Conservation (phyloP, 2,797 vertebrate genomes). For the Sparidentex hasta region DNA sequence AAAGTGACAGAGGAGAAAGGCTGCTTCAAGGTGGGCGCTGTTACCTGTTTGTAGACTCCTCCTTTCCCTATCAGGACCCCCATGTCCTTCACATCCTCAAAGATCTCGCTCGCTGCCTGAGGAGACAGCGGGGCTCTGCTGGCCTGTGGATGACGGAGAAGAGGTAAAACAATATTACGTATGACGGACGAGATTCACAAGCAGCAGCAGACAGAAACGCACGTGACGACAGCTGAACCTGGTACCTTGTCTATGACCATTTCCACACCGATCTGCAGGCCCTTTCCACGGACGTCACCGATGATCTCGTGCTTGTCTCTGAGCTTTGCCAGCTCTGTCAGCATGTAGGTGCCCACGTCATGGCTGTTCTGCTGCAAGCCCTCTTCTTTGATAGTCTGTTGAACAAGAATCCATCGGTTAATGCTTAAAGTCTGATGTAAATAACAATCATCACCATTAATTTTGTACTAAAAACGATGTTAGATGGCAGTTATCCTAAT, state of each 20-base stretch:
- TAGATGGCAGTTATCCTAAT: background rate
- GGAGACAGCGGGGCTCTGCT: constrained; percentile 86
- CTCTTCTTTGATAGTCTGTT: constrained; percentile 91
- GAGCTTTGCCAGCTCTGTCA: constrained; percentile 90
- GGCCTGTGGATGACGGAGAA: constrained; percentile 74
- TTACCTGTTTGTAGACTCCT: constrained; percentile 92
- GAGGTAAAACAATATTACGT: background rate
- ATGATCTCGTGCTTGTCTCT: constrained; percentile 92
- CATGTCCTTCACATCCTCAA: constrained; percentile 93
- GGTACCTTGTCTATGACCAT: constrained; percentile 95
- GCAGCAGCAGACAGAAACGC: background rate
- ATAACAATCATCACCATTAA: too few relatives aligned
- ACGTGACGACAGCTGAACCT: constrained; percentile 14
- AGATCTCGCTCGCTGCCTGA: constrained; percentile 87
- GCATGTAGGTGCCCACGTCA: constrained; percentile 89
- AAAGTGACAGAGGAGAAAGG: background rate
- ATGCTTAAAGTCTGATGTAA: background rate
- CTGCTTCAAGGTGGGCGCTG: background rate
- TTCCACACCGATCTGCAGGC: constrained; percentile 94
- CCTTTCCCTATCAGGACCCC: constrained; percentile 94
- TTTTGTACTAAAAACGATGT: background rate
- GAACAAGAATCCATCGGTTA: background rate
- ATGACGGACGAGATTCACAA: background rate
- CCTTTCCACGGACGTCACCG: constrained; percentile 96
- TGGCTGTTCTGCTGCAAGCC: constrained; percentile 87